These are phyloP conservation scores for Cotesia congregata DNA, from an alignment of 2,888 invertebrate species.

Conservation along the genomic window DNA sequence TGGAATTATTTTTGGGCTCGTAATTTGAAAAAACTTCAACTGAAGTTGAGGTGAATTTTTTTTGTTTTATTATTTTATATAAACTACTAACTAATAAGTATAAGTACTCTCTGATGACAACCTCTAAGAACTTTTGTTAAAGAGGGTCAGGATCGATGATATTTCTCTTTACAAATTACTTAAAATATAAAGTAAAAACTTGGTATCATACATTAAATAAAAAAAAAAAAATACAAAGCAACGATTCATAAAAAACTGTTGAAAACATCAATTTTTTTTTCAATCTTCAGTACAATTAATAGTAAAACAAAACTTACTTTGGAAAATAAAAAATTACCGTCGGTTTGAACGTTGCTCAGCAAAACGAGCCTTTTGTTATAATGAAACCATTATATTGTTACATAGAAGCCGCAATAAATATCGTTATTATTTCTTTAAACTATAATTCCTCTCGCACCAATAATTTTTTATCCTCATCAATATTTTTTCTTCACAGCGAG, in stretches of 20 bases:
- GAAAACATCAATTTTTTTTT: too few relatives aligned
- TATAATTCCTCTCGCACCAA: background rate
- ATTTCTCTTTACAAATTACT: background rate
- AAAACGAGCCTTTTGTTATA: background rate
- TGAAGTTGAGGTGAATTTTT: too few relatives aligned
- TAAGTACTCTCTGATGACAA: too few relatives aligned
- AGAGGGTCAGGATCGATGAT: too few relatives aligned
- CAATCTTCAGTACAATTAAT: background rate
- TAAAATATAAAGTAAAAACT: background rate
- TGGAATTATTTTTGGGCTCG: too few relatives aligned
- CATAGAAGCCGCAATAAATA: background rate
- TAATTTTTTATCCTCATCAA: background rate
- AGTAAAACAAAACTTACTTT: background rate
- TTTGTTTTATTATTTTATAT: too few relatives aligned
- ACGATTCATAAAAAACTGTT: too few relatives aligned
- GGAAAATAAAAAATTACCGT: background rate
- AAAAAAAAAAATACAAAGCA: too few relatives aligned
- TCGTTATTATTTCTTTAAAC: background rate
- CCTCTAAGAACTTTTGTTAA: too few relatives aligned
- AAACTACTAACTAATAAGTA: too few relatives aligned
- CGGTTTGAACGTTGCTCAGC: background rate
- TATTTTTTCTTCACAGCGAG: background rate
- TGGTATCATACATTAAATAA: too few relatives aligned
- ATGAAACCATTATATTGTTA: conserved; percentile 1
- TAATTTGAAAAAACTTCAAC: too few relatives aligned